Evolutionary conservation across 2,888 invertebrate species (phyloP).

Genomic region (Agonopterix arenella): DNA sequence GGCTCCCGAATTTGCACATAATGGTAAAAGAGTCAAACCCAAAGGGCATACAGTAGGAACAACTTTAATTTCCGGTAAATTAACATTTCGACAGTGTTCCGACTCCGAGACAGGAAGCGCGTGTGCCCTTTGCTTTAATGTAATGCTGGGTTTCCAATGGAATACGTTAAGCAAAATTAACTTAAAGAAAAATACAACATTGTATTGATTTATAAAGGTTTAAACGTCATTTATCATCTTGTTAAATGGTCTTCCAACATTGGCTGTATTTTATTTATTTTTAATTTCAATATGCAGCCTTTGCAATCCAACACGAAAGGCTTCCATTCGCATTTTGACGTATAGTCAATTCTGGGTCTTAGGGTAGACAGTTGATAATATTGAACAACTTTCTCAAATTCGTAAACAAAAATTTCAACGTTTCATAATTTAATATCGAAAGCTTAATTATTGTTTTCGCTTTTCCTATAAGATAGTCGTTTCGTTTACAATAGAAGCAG

Average conservation of each 20-base stretch:
- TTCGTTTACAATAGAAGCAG: too few species aligned
- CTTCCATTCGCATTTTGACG: too few species aligned
- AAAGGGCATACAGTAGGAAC: constrained; percentile 67
- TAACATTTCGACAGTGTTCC: constrained; percentile 61
- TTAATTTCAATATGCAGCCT: too few species aligned
- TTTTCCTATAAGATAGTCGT: too few species aligned
- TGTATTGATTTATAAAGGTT: background rate
- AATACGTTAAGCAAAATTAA: constrained; percentile 11
- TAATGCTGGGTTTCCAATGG: constrained; percentile 23
- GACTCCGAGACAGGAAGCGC: constrained; percentile 46
- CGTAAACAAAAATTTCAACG: too few species aligned
- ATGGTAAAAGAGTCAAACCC: constrained; percentile 37
- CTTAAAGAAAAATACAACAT: background rate
- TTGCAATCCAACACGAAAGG: too few species aligned
- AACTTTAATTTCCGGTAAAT: constrained; percentile 75
- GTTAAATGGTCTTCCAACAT: constrained; percentile 13
- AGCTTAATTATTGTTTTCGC: too few species aligned
- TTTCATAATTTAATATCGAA: too few species aligned
- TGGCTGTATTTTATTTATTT: too few species aligned
- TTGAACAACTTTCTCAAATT: too few species aligned
- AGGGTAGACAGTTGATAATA: too few species aligned
- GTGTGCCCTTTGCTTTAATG: constrained; percentile 49
- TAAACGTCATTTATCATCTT: constrained; percentile 9
- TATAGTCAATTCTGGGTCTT: too few species aligned
- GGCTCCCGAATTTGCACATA: background rate